A percentile compares a stretch with the other conserved stretches of the same genome.
Evolutionary conservation across 2,888 invertebrate species (phyloP).

Genomic region (Rhimphoctona megacephalus): DNA sequence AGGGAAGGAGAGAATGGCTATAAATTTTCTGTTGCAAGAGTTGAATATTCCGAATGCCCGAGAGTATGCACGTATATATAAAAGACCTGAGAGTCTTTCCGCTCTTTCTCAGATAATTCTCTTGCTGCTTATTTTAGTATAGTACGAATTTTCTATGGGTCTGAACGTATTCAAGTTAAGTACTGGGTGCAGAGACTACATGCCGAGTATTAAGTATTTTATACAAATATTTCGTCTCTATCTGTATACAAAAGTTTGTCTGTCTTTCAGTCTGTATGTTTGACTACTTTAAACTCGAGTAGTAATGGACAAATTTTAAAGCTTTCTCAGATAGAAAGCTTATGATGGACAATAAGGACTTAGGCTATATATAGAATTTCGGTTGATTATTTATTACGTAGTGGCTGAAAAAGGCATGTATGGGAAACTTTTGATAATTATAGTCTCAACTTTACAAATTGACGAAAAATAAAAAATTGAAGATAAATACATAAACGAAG

Average conservation of each 20-base stretch:
- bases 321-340: neutral
- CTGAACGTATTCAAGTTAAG: slow-evolving; percentile 56
- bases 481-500: no score
- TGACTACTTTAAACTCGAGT: neutral
- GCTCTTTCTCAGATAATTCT: slow-evolving; percentile 60
- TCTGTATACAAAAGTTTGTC: neutral
- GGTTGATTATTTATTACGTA: no score
- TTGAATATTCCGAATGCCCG: slow-evolving; percentile 56
- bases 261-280: neutral
- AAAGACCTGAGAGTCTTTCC: slow-evolving; percentile 50
- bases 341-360: neutral
- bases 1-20: slow-evolving; percentile 52
- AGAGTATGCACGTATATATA: slow-evolving; percentile 5
- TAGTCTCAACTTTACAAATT: no score
- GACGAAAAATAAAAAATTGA: no score
- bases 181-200: slow-evolving; percentile 50
- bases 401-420: no score
- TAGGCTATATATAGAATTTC: no score
- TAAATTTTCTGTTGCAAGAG: slow-evolving; percentile 48
- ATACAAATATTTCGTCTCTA: slow-evolving; percentile 8
- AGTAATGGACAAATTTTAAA: neutral
- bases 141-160: slow-evolving; percentile 30
- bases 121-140: slow-evolving; percentile 48
- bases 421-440: no score
- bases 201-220: slow-evolving; percentile 59